Evolutionary conservation across 2,888 invertebrate genomes (phyloP).

Genomic region (Watsonalla cultraria): DNA sequence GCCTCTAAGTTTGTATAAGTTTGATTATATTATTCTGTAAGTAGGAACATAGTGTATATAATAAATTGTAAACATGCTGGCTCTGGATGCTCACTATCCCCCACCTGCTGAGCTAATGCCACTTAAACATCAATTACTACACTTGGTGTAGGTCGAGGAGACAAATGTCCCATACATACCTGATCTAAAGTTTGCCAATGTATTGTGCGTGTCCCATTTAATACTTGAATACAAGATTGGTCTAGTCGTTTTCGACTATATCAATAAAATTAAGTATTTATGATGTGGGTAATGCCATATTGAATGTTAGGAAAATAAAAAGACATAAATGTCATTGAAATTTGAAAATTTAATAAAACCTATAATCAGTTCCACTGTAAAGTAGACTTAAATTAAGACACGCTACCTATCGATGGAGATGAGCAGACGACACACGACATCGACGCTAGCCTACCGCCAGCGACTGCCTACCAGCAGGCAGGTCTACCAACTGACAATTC

Average conservation of each 20-base stretch:
- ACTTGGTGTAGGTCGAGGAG: too few species aligned
- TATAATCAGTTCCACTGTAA: constrained; percentile 62
- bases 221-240: too few species aligned
- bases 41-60: constrained; percentile 34
- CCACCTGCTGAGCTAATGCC: too few species aligned
- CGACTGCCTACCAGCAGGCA: not conserved
- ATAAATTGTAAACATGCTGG: constrained; percentile 15
- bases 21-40: constrained; percentile 3
- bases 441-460: constrained; percentile 14
- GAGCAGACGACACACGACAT: constrained; percentile 45
- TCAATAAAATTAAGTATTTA: too few species aligned
- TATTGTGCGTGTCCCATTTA: too few species aligned
- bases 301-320: constrained; percentile 21
- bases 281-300: not conserved
- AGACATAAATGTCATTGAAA: constrained; percentile 43
- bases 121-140: too few species aligned
- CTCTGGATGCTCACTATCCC: too few species aligned
- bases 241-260: too few species aligned
- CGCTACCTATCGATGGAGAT: constrained; percentile 56
- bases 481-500: not conserved
- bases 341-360: constrained; percentile 75
- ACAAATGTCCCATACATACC: too few species aligned
- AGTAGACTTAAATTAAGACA: constrained; percentile 58
- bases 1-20: constrained; percentile 90
- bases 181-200: too few species aligned